Conservation (phyloP, 1,140 invertebrate species). For the Meloidogyne exigua region DNA sequence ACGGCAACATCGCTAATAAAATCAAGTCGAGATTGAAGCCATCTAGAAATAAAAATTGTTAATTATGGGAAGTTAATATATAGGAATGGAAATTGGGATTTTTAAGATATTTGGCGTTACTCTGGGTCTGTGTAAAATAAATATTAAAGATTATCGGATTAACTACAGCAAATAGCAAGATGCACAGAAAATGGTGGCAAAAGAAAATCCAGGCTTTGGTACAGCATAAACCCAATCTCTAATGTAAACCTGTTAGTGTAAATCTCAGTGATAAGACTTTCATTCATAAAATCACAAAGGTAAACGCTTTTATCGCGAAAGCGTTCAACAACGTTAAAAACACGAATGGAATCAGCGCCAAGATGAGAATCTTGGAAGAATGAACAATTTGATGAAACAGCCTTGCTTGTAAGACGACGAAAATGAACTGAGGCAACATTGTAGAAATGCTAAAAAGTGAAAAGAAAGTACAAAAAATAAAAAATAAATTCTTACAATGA, state of each 20-base stretch:
- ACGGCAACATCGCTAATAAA: constrained; percentile 24
- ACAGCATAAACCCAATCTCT: too few species aligned
- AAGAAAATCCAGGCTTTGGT: too few species aligned
- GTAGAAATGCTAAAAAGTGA: constrained; percentile 54
- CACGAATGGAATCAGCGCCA: constrained; percentile 39
- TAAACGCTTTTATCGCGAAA: constrained; percentile 26
- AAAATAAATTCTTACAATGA: constrained; percentile 33
- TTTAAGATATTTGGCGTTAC: too few species aligned
- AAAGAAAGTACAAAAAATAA: constrained; percentile 64
- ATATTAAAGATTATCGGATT: too few species aligned
- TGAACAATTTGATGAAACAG: constrained; percentile 31
- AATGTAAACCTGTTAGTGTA: constrained; percentile 29
- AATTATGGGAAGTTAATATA: too few species aligned
- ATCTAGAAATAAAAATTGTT: constrained; percentile 24
- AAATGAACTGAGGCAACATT: constrained; percentile 39
- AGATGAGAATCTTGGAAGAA: constrained; percentile 37
- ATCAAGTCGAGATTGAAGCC: constrained; percentile 33
- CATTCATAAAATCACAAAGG: constrained; percentile 20
- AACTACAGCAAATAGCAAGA: too few species aligned
- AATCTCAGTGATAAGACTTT: constrained; percentile 33
- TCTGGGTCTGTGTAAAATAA: too few species aligned
- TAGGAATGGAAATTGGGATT: too few species aligned
- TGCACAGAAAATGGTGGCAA: too few species aligned
- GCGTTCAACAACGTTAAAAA: constrained; percentile 29
- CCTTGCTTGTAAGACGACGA: constrained; percentile 36